phyloP scores from a whole-genome alignment of 2,888 invertebrate species.

The Latheticus oryzae region DNA sequence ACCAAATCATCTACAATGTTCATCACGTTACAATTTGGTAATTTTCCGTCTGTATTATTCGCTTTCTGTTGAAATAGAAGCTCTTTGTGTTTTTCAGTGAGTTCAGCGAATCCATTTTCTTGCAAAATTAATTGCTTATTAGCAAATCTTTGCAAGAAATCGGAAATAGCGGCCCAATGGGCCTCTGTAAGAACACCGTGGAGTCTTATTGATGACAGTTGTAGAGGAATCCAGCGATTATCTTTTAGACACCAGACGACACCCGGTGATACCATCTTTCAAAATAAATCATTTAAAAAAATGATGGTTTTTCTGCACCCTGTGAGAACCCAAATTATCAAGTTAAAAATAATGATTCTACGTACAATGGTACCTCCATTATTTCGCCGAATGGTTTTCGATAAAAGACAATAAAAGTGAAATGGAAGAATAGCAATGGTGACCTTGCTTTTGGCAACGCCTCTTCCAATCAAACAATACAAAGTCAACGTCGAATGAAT shows the following conservation, averaged over 20 bases:
- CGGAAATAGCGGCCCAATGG: conserved; percentile 74
- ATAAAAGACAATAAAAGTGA: conserved; percentile 17
- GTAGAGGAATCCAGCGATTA: conserved; percentile 76
- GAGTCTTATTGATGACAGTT: conserved; percentile 75
- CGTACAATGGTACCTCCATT: conserved; percentile 15
- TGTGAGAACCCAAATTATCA: conserved; percentile 10
- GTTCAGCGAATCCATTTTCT: conserved; percentile 64
- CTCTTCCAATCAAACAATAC: conserved; percentile 10
- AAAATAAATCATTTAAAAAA: conserved; percentile 14
- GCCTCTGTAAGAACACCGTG: conserved; percentile 75
- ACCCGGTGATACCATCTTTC: conserved; percentile 73
- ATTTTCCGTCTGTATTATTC: conserved; percentile 25
- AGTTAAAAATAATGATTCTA: conserved; percentile 7
- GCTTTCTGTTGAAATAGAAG: conserved; percentile 54
- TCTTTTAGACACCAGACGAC: conserved; percentile 78
- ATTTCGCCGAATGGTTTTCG: conserved; percentile 11
- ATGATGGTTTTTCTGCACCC: conserved; percentile 1
- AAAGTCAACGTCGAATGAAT: conserved; percentile 9
- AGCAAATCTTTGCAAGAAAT: conserved; percentile 74
- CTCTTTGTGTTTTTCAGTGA: conserved; percentile 63
- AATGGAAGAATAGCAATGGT: conserved; percentile 11
- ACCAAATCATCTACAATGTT: conserved; percentile 36
- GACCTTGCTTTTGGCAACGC: conserved; percentile 19
- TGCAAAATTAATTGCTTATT: conserved; percentile 73
- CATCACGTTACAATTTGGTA: conserved; percentile 55